Evolutionary conservation across 2,888 invertebrate genomes (phyloP).

Genomic region (Tetramorium bicarinatum): DNA sequence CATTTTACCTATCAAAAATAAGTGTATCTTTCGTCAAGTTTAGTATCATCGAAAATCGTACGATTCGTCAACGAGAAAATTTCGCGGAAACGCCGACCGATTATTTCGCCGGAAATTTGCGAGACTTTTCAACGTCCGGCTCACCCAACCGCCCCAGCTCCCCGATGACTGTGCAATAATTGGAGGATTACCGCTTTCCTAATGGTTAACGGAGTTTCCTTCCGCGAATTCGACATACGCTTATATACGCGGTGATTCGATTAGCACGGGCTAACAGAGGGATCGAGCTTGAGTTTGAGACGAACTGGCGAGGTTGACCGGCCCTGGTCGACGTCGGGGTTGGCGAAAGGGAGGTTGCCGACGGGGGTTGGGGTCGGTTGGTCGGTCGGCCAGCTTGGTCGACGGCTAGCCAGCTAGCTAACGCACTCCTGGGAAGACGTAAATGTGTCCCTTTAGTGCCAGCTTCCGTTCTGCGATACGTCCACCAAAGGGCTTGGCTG

Average conservation of each 20-base stretch:
- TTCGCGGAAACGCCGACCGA: conserved; percentile 2
- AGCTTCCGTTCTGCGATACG: conserved; percentile 72
- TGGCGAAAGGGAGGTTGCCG: conserved; percentile 25
- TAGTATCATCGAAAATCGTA: neutral
- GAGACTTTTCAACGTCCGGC: conserved; percentile 35
- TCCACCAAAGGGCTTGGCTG: conserved; percentile 51
- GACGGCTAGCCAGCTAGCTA: conserved; percentile 71
- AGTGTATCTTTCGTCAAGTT: neutral
- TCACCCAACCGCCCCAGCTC: conserved; percentile 20
- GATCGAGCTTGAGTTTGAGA: conserved; percentile 67
- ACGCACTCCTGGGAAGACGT: conserved; percentile 76
- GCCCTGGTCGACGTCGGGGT: conserved; percentile 30
- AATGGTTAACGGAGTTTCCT: conserved; percentile 61
- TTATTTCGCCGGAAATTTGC: conserved; percentile 37
- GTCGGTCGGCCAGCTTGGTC: conserved; percentile 69
- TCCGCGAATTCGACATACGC: conserved; percentile 67
- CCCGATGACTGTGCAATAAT: conserved; percentile 52
- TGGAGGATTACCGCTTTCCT: conserved; percentile 54
- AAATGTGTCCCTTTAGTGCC: conserved; percentile 79
- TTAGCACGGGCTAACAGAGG: conserved; percentile 68
- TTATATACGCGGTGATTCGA: conserved; percentile 68
- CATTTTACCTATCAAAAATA: neutral
- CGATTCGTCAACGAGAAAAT: conserved; percentile 17
- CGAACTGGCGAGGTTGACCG: conserved; percentile 68
- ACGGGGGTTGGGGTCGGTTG: conserved; percentile 26